Evolutionary conservation across 2,888 invertebrate genomes (phyloP).

Genomic region (Hymenopus coronatus): DNA sequence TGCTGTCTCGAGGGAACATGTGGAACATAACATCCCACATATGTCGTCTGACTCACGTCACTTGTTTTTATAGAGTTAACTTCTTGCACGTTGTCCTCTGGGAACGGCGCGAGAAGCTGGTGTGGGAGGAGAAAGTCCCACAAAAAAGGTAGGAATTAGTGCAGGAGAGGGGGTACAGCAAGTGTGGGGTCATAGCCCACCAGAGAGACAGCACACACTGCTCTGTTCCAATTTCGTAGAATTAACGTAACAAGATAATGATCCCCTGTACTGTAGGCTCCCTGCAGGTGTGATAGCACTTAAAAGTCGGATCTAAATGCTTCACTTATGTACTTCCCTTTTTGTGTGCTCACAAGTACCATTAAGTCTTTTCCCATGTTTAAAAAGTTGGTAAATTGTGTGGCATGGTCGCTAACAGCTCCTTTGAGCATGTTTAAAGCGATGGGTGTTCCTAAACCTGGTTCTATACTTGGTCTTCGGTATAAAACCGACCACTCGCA

Average conservation of each 20-base stretch:
- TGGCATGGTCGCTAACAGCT: too few relatives aligned
- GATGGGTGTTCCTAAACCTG: too few relatives aligned
- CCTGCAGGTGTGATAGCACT: neutral
- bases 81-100: neutral
- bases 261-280: neutral
- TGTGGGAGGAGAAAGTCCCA: neutral
- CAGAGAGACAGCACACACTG: neutral
- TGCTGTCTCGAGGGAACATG: neutral
- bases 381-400: too few relatives aligned
- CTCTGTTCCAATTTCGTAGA: neutral
- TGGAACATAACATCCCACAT: neutral
- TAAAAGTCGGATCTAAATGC: neutral
- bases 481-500: too few relatives aligned
- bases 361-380: too few relatives aligned
- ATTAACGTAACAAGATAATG: neutral
- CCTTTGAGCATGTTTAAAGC: too few relatives aligned
- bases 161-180: neutral
- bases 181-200: neutral
- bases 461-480: too few relatives aligned
- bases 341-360: too few relatives aligned
- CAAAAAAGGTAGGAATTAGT: neutral
- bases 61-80: neutral
- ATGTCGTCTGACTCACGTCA: neutral
- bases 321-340: neutral
- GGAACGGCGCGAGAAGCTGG: neutral